Evolutionary conservation across 2,888 invertebrate species (phyloP).

Genomic region (Dynastes tityus): DNA sequence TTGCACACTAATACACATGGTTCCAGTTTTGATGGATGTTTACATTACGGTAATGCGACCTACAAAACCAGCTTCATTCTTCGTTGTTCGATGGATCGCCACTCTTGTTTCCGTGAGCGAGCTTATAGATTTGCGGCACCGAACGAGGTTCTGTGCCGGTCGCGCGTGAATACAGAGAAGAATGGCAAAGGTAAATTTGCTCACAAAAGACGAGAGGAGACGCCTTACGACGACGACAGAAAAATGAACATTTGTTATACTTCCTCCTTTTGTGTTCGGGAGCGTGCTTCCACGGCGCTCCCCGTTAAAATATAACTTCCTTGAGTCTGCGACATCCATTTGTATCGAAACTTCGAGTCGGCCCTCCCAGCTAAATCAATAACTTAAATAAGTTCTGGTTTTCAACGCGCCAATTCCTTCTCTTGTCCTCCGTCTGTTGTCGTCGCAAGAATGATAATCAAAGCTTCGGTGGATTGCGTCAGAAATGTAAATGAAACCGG

Average conservation of each 20-base stretch:
- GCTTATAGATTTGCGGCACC: not conserved
- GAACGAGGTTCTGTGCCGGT: not conserved
- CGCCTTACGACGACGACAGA: constrained; percentile 3
- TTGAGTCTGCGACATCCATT: constrained; percentile 13
- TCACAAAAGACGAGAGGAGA: constrained; percentile 15
- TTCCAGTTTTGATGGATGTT: too few species aligned
- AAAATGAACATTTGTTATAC: constrained; percentile 33
- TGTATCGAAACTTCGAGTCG: not conserved
- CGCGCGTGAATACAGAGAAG: constrained; percentile 6
- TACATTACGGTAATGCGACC: too few species aligned
- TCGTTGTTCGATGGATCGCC: too few species aligned
- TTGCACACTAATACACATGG: too few species aligned
- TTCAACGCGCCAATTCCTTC: not conserved
- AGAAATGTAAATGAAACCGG: not conserved
- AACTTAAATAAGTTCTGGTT: constrained; percentile 6
- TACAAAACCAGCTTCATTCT: too few species aligned
- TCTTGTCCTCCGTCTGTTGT: not conserved
- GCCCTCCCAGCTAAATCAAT: constrained; percentile 2
- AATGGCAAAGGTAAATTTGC: constrained; percentile 20
- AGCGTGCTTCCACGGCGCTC: constrained; percentile 2
- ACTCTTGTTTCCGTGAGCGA: too few species aligned
- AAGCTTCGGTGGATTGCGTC: not conserved
- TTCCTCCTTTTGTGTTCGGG: constrained; percentile 9
- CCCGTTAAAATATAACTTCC: constrained; percentile 24
- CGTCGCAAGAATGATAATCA: not conserved